A percentile compares a stretch with the other conserved stretches of the same genome.
phyloP scores from a whole-genome alignment of 2,888 invertebrate species.

The Lathronympha strigana region DNA sequence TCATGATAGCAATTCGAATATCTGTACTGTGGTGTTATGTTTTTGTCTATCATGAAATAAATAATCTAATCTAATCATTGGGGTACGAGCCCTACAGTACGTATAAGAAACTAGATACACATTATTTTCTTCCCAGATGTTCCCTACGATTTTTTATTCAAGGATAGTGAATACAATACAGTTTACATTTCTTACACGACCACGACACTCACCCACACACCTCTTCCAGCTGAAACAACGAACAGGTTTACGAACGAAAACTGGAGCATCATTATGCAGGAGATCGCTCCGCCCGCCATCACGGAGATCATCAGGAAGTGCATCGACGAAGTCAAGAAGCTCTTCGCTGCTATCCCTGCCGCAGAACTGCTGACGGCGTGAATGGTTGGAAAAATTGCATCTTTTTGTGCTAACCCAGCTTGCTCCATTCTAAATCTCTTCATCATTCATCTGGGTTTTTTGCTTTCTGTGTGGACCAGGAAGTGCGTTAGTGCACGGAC shows the following conservation, averaged over 20 bases:
- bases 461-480: too few species aligned
- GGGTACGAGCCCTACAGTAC: too few species aligned
- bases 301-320: constrained; percentile 71
- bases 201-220: constrained; percentile 24
- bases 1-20: too few species aligned
- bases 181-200: neutral
- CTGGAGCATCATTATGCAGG: constrained; percentile 76
- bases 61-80: too few species aligned
- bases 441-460: too few species aligned
- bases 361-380: constrained; percentile 59
- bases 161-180: neutral
- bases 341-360: constrained; percentile 67
- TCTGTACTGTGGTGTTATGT: too few species aligned
- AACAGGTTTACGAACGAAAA: constrained; percentile 75
- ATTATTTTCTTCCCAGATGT: too few species aligned
- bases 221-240: constrained; percentile 71
- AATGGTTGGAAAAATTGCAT: constrained; percentile 58
- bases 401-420: too few species aligned
- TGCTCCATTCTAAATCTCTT: too few species aligned
- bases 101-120: too few species aligned
- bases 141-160: neutral
- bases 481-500: too few species aligned
- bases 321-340: constrained; percentile 65
- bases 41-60: too few species aligned
- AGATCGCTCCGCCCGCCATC: constrained; percentile 75